Evolutionary conservation across 2,113 vertebrate genomes (phyloP).

Genomic region (Pygoscelis antarcticus): DNA sequence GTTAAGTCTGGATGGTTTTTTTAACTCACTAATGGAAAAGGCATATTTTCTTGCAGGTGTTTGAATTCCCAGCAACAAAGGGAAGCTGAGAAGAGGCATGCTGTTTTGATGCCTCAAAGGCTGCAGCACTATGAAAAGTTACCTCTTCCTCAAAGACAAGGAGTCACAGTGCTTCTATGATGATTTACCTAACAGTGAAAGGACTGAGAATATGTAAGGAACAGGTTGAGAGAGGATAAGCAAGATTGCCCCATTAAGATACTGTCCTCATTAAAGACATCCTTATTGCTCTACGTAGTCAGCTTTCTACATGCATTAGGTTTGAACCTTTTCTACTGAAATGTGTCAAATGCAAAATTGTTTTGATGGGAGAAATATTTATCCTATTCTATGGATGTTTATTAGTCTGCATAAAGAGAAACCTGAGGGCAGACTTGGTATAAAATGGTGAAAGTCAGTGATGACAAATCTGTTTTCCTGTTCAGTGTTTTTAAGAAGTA

Average conservation of each 20-base stretch:
- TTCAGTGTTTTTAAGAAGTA: conserved; percentile 31
- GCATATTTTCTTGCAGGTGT: not conserved
- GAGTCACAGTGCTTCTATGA: not conserved
- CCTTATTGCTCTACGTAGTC: not conserved
- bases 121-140: not conserved
- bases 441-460: conserved; percentile 6
- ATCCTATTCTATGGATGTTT: not conserved
- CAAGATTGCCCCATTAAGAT: not conserved
- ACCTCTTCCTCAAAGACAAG: not conserved
- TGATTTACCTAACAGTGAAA: not conserved
- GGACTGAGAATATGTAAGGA: not conserved
- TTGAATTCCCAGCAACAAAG: not conserved
- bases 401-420: not conserved
- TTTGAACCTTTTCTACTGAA: not conserved
- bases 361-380: not conserved
- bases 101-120: not conserved
- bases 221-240: not conserved
- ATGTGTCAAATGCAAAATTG: not conserved
- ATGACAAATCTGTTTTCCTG: conserved; percentile 41
- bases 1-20: not conserved
- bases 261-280: not conserved
- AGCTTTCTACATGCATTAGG: not conserved
- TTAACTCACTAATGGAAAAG: not conserved
- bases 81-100: not conserved
- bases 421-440: not conserved